phyloP scores from a whole-genome alignment of 1,140 invertebrate genomes.

The Olivierus martensii region DNA sequence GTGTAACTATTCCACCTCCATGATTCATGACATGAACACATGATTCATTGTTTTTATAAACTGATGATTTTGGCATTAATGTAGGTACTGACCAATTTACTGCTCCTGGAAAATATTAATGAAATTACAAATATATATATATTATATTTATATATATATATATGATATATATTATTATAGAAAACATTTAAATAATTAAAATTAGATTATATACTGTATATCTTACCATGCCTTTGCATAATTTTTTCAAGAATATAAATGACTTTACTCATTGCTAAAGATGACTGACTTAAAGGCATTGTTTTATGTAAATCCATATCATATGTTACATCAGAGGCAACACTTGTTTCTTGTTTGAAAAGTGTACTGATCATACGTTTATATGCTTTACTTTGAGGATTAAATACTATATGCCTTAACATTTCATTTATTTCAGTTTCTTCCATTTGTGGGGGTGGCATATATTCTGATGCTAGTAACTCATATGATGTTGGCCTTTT shows the following conservation, averaged over 20 bases:
- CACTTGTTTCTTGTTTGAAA: slow-evolving; percentile 38
- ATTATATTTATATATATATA: too few species aligned
- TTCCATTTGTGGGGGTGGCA: slow-evolving; percentile 62
- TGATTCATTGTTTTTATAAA: slow-evolving; percentile 10
- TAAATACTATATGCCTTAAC: slow-evolving; percentile 55
- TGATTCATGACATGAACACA: slow-evolving; percentile 57
- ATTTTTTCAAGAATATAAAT: slow-evolving; percentile 41
- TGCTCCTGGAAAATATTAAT: slow-evolving; percentile 5
- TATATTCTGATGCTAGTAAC: slow-evolving; percentile 57
- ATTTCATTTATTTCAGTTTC: slow-evolving; percentile 63
- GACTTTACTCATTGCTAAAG: slow-evolving; percentile 16
- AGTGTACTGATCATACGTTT: slow-evolving; percentile 52
- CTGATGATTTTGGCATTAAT: slow-evolving; percentile 16
- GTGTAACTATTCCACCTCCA: slow-evolving; percentile 57
- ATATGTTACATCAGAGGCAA: slow-evolving; percentile 57
- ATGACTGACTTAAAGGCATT: slow-evolving; percentile 11
- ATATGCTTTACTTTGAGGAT: slow-evolving; percentile 66
- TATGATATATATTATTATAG: too few species aligned
- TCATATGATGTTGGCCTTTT: slow-evolving; percentile 68
- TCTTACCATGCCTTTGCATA: slow-evolving; percentile 33
- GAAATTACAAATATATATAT: not conserved
- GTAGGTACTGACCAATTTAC: slow-evolving; percentile 17
- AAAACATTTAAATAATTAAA: too few species aligned
- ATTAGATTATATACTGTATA: not conserved
- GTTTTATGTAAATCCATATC: slow-evolving; percentile 40